phyloP scores from a whole-genome alignment of 2,797 vertebrate genomes.

The Rhyacichthys aspro region DNA sequence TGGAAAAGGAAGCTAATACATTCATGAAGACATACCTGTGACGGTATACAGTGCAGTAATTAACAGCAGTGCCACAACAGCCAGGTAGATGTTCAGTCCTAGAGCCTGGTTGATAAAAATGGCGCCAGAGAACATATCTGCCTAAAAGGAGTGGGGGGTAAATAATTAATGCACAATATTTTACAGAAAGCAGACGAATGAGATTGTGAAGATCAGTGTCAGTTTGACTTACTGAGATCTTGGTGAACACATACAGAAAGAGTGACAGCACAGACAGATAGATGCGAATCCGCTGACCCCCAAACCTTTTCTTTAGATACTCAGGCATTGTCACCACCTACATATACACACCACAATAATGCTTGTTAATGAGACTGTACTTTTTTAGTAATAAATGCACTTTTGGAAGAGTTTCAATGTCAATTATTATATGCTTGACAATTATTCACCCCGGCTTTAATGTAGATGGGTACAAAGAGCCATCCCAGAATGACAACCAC shows the following conservation, averaged over 20 bases:
- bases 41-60: conserved; percentile 92
- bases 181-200: neutral
- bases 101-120: conserved; percentile 93
- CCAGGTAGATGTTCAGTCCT: conserved; percentile 89
- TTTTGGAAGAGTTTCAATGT: neutral
- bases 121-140: conserved; percentile 95
- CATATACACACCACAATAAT: conserved; percentile 12
- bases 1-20: conserved; percentile 8
- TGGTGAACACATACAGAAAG: conserved; percentile 87
- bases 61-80: conserved; percentile 84
- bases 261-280: conserved; percentile 92
- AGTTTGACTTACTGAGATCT: conserved; percentile 89
- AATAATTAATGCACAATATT: neutral
- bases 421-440: neutral
- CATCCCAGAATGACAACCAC: conserved; percentile 90
- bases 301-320: conserved; percentile 92
- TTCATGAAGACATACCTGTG: conserved; percentile 82
- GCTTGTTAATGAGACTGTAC: too few relatives aligned
- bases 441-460: conserved; percentile 88
- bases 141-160: conserved; percentile 69
- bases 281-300: conserved; percentile 90
- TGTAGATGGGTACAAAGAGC: conserved; percentile 96
- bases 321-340: conserved; percentile 96
- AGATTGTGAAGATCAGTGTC: too few relatives aligned
- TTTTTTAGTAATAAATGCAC: too few relatives aligned